Conservation (phyloP, 2,888 invertebrate species). For the Drosophila anomalata region DNA sequence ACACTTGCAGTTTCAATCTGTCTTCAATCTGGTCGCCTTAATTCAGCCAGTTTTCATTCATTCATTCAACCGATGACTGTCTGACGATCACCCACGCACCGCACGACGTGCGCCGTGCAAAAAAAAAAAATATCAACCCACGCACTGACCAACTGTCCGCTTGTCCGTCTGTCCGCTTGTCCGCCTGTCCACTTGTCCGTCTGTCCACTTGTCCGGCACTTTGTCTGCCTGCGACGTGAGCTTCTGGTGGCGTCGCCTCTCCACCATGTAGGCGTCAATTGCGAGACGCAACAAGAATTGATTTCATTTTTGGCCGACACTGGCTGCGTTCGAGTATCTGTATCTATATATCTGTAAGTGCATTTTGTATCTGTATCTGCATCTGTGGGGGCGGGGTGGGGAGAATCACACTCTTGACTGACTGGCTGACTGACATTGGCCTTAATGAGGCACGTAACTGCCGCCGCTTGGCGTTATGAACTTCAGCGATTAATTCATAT, state of each 20-base stretch:
- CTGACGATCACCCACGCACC: constrained; percentile 32
- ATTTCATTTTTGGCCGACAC: constrained; percentile 65
- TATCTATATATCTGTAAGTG: constrained; percentile 28
- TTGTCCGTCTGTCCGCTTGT: constrained; percentile 9
- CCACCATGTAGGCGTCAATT: constrained; percentile 62
- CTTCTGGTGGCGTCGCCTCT: constrained; percentile 6
- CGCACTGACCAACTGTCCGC: constrained; percentile 19
- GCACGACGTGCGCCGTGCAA: constrained; percentile 29
- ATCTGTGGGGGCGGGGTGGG: constrained; percentile 6
- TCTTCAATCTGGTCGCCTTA: constrained; percentile 3
- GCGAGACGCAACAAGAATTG: constrained; percentile 70
- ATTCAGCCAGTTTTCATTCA: constrained; percentile 15
- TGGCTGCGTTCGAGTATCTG: constrained; percentile 33
- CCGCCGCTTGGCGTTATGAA: constrained; percentile 34
- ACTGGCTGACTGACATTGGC: constrained; percentile 69
- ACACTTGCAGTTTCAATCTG: constrained; percentile 7
- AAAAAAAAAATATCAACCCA: constrained; percentile 16
- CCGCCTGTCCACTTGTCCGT: constrained; percentile 18
- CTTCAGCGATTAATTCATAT: constrained; percentile 63
- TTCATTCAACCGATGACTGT: constrained; percentile 3
- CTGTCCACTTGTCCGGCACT: constrained; percentile 13
- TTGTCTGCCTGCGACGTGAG: constrained; percentile 18
- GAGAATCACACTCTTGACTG: constrained; percentile 66
- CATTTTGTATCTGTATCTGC: constrained; percentile 32
- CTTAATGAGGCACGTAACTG: constrained; percentile 62